phyloP scores from a whole-genome alignment of 2,113 vertebrate genomes.

The Aplodontia rufa region DNA sequence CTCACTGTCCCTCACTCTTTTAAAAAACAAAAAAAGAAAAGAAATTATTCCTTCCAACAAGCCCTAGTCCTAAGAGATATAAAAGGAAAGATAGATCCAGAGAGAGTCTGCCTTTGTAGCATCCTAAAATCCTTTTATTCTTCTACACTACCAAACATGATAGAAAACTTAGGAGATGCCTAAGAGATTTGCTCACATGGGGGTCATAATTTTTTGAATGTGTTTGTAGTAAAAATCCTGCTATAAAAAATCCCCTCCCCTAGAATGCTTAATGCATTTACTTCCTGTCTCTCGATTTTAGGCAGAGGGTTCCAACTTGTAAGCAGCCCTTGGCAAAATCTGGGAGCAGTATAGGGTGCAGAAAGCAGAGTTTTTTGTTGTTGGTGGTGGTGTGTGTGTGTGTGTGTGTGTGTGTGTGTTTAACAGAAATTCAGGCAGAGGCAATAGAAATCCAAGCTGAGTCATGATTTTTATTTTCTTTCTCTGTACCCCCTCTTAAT shows the following conservation, averaged over 20 bases:
- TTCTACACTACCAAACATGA: background rate
- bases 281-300: constrained; percentile 2
- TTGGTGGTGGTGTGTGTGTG: too few species aligned
- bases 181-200: constrained; percentile 26
- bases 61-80: background rate
- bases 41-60: background rate
- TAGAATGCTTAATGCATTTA: background rate
- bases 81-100: background rate
- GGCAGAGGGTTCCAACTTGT: background rate
- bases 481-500: background rate
- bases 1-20: too few species aligned
- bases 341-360: background rate
- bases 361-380: background rate
- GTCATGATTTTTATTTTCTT: background rate
- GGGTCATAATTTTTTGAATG: constrained; percentile 14
- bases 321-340: background rate
- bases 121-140: background rate
- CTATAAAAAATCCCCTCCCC: background rate
- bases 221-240: constrained; percentile 27
- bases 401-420: too few species aligned
- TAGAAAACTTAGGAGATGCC: background rate
- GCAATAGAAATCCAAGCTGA: background rate
- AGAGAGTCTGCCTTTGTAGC: background rate
- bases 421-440: background rate
- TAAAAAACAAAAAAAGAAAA: too few species aligned